Percentiles rank a stretch among this genome's conserved stretches.
Conservation (phyloP, 2,888 invertebrate genomes). For the Lysandra coridon region DNA sequence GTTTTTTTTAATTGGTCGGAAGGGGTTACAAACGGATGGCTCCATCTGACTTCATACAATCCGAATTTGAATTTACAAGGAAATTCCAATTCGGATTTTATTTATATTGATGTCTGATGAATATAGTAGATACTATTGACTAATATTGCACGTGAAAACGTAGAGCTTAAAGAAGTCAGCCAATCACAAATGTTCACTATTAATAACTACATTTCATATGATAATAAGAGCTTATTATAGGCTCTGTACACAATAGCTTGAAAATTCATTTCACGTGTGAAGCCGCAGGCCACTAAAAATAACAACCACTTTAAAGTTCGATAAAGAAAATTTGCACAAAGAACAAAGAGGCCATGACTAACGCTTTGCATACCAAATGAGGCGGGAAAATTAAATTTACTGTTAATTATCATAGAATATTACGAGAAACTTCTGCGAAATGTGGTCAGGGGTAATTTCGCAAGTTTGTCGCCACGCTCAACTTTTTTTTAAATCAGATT, state of each 20-base stretch:
- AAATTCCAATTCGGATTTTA: too few species aligned
- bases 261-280: constrained; percentile 3
- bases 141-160: too few species aligned
- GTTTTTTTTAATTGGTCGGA: background rate
- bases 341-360: constrained; percentile 29
- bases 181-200: too few species aligned
- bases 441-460: constrained; percentile 25
- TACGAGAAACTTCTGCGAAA: constrained; percentile 25
- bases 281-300: constrained; percentile 23
- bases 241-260: background rate
- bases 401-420: constrained; percentile 26
- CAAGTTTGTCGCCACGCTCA: constrained; percentile 1
- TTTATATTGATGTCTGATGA: too few species aligned
- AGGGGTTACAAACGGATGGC: background rate
- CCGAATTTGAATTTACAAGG: too few species aligned
- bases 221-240: background rate
- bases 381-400: constrained; percentile 29
- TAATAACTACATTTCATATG: background rate
- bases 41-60: too few species aligned
- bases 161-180: too few species aligned
- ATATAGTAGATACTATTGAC: too few species aligned
- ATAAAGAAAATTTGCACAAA: constrained; percentile 30
- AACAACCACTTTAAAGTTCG: constrained; percentile 26
- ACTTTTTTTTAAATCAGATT: background rate
- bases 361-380: constrained; percentile 31